Percentiles rank a stretch among this genome's conserved stretches.
Evolutionary conservation across 2,888 invertebrate species (phyloP).

Genomic region (Drosophila sordidapex): DNA sequence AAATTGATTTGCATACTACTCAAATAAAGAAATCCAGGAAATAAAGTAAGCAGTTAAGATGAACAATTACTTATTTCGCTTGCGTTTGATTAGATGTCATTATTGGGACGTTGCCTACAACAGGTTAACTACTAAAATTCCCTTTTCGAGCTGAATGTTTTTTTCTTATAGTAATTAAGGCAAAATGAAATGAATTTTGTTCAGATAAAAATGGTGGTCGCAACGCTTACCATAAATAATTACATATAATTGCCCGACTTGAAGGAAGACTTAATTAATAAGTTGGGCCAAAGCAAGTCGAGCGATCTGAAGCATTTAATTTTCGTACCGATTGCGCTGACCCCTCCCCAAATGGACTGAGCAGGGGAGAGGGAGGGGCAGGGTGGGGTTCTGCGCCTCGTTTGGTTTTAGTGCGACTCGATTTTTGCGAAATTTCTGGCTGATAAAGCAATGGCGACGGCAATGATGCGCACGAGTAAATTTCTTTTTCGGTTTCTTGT

Average conservation of each 20-base stretch:
- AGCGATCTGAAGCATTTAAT: conserved; percentile 44
- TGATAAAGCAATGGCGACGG: conserved; percentile 80
- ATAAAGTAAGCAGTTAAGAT: background rate
- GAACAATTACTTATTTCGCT: background rate
- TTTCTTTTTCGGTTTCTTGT: conserved; percentile 55
- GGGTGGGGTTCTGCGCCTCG: conserved; percentile 25
- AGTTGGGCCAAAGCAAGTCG: conserved; percentile 14
- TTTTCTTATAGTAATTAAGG: background rate
- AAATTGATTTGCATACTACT: background rate
- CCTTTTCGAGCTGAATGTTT: background rate
- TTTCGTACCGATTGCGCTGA: conserved; percentile 27
- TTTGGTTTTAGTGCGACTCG: conserved; percentile 65
- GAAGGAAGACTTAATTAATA: conserved; percentile 66
- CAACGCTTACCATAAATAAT: conserved; percentile 11
- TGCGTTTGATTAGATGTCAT: background rate
- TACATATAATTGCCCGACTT: conserved; percentile 4
- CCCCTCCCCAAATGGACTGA: background rate
- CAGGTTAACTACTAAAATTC: background rate
- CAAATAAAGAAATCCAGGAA: background rate
- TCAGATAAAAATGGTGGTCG: background rate
- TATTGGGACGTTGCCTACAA: background rate
- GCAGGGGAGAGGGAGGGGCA: background rate
- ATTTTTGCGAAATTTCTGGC: conserved; percentile 75
- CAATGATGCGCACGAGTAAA: conserved; percentile 79
- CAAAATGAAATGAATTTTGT: conserved; percentile 4